Base-by-base conservation (phyloP, 2,888 invertebrate genomes). In the Rhagium mordax region DNA sequence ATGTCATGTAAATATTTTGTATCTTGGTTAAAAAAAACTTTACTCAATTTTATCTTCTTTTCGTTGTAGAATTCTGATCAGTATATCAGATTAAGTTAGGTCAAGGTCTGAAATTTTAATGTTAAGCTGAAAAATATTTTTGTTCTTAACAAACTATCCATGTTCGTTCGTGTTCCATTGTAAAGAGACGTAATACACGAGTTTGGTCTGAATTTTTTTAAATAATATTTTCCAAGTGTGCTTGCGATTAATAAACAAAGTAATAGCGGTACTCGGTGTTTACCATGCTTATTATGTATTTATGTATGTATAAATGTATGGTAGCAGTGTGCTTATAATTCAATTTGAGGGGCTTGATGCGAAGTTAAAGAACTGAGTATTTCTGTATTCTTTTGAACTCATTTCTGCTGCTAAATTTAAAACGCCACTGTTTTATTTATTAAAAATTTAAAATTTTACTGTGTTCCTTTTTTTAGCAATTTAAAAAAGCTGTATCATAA, bases 401-500 rank as follows among this genome's bases (percentile, higher is more conserved):
- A 33, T 59, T 59, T 29, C 59, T 8, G 59, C 27, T 59, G 59
- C 7, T 33, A 29, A 59, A 59, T n/a, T 59, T 59, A 24, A 59
- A 59, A 59, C 29, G 59, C 33, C 59, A 59, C 59, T 59, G 59
- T 59, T 59, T 59, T 59, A 59, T 62, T 48, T 47, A 62, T 48
- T 48, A 62, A 62, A 62, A 62, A 62, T 62, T 62, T 47, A 62
- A 48, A 47, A 48, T 24, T 60, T 8, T 48, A 21, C 48, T 24
- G 24, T 53, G 13, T 41, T 33, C 53, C n/a, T 29, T 65, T 64
- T 64, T 64, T 65, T 27, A 20, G 33, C 53, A 13, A 29, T 53
- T 62, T 24, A 65, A 65, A 64, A 65, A 65, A 65, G 29, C 76
- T 72, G 75, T 71, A 73, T 76, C 72, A 53, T 49, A 69, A 59